Percentiles rank a stretch among this genome's conserved stretches.
Evolutionary conservation across 1,140 invertebrate genomes (phyloP).

Genomic region (Melipona quadrifasciata): DNA sequence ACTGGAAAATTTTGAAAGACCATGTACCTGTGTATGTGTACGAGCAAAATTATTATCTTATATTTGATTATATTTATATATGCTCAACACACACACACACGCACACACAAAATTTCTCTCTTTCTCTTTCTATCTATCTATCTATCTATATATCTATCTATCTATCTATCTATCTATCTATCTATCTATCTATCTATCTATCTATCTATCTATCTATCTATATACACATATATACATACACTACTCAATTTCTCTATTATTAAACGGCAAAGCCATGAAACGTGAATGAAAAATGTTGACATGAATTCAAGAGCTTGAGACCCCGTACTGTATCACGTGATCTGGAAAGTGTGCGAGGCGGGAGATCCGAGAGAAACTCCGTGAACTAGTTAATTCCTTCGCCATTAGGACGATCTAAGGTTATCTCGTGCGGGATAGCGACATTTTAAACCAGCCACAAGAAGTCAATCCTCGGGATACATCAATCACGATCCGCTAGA

Average conservation of each 20-base stretch:
- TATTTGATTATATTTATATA: background rate
- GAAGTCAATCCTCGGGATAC: no score
- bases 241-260: background rate
- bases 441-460: background rate
- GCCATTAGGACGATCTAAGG: conserved; percentile 2
- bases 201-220: no score
- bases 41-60: background rate
- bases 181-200: no score
- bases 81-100: background rate
- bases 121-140: no score
- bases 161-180: no score
- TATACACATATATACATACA: no score
- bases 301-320: conserved; percentile 53
- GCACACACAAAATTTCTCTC: no score
- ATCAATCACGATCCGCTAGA: no score
- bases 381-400: conserved; percentile 46
- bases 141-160: no score
- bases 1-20: background rate
- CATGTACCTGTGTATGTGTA: no score
- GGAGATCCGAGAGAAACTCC: conserved; percentile 49
- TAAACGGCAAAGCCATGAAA: background rate
- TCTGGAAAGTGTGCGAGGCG: conserved; percentile 46
- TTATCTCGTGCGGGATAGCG: background rate
- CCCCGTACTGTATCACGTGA: conserved; percentile 46
- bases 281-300: conserved; percentile 38